phyloP scores from a whole-genome alignment of 2,113 vertebrate species.

The Arothron firmamentum region DNA sequence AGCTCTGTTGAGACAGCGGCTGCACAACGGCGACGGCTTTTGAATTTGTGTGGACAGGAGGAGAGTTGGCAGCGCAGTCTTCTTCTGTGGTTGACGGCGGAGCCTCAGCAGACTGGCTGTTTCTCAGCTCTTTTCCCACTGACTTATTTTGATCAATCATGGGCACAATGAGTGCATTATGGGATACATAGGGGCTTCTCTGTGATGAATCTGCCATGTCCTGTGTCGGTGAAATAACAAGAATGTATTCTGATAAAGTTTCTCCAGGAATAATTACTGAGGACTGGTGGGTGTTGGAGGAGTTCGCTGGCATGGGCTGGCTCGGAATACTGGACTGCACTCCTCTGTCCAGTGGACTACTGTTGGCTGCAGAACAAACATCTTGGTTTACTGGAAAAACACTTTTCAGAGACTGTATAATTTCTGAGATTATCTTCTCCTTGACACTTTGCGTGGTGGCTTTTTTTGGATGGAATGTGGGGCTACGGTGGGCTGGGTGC shows the following conservation, averaged over 20 bases:
- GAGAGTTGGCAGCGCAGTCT: background rate
- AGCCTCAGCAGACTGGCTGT: too few species aligned
- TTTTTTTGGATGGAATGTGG: background rate
- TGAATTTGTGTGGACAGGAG: background rate
- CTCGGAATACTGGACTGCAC: background rate
- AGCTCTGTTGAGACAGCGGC: conserved; percentile 40
- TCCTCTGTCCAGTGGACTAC: background rate
- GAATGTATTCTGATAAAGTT: background rate
- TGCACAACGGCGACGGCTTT: conserved; percentile 62
- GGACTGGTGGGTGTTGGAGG: background rate
- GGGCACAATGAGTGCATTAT: too few species aligned
- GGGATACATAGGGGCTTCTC: conserved; percentile 2
- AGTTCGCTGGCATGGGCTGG: background rate
- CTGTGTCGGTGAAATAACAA: background rate
- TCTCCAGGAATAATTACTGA: background rate
- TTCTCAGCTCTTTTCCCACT: too few species aligned
- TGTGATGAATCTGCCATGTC: background rate
- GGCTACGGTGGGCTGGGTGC: background rate
- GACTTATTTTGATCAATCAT: too few species aligned
- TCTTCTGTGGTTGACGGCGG: background rate
- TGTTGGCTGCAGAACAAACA: background rate
- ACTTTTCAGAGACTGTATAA: accelerated
- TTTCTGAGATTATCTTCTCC: background rate
- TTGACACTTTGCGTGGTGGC: background rate
- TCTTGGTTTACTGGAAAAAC: background rate